Evolutionary conservation across 1,140 invertebrate genomes (phyloP), one percentile per base, ranked within the genome.

Genomic region (Bradysia coprophila): DNA sequence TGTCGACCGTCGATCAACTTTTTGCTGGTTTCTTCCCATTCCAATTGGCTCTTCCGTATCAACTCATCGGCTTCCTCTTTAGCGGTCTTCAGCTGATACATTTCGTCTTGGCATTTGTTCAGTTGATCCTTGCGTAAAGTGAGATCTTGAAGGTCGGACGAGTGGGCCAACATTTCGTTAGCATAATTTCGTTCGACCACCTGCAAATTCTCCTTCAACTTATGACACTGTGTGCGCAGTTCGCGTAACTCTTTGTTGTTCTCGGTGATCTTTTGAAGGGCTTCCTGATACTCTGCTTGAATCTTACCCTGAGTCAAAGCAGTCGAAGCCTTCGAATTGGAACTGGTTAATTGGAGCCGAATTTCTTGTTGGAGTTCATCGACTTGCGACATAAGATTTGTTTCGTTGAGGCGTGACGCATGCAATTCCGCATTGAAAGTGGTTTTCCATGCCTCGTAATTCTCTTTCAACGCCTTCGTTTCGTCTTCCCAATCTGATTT

Each of bases 131-230:
- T 88, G 15, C 86, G 50, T 45, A 73, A 70, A 8, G 74, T 66
- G 10, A 90, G 51, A 15, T 69, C 63, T 57, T 86, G 72, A 42
- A 83, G 69, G 63, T 91, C 86, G 22, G 73, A 62, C 2, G 85
- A 84, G 65, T 92, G 87, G 23, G 83, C 61, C 45, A 84, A 70
- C 66, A 92, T 76, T 65, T 92, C 88, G 55, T 79, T 71, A 32
- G 85, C 76, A 56, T 91, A 92, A 57, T 92, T 92, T 44, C 82
- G 76, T 62, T 92, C 78, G 13, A 75, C 74, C 20, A 67, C 64
- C 48, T 72, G 69, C 0, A 75, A 51, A 9, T 64, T 57, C 21
- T 66, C 59, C 0, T 65, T 60, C n/a, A 73, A 53, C 4, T 47
- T 50, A 15, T 66, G 64, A 36, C 73, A 55, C 49, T 83, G 74